A percentile compares a stretch with the other conserved stretches of the same genome.
phyloP scores from a whole-genome alignment of 2,888 invertebrate species.

The Steromphala cineraria region DNA sequence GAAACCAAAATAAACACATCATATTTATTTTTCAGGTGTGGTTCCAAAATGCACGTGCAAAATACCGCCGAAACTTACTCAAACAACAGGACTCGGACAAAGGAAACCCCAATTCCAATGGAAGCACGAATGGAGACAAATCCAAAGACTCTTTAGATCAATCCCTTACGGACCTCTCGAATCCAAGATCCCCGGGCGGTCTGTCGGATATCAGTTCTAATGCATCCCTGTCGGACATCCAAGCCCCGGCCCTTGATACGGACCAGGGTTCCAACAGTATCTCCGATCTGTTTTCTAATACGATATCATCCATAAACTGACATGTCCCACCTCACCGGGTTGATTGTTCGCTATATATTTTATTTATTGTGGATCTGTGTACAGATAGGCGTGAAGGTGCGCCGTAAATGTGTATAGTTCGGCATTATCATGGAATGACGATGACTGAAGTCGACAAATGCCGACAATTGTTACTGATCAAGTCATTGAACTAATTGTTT shows the following conservation, averaged over 20 bases:
- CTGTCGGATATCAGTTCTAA: constrained; percentile 70
- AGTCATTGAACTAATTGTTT: too few relatives aligned
- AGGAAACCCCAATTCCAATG: constrained; percentile 18
- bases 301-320: constrained; percentile 59
- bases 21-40: constrained; percentile 85
- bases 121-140: constrained; percentile 33
- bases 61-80: constrained; percentile 93
- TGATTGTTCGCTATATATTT: not conserved
- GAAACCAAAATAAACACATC: not conserved
- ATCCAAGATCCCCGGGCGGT: constrained; percentile 61
- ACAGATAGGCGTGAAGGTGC: not conserved
- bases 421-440: too few relatives aligned
- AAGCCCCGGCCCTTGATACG: constrained; percentile 58
- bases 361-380: not conserved
- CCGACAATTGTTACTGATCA: too few relatives aligned
- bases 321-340: not conserved
- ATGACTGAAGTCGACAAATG: too few relatives aligned
- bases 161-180: constrained; percentile 57
- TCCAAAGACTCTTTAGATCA: constrained; percentile 47
- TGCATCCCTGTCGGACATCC: constrained; percentile 66
- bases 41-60: constrained; percentile 99
- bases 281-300: constrained; percentile 66
- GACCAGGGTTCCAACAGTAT: constrained; percentile 64
- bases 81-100: constrained; percentile 56
- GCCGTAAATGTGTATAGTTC: not conserved